Conservation (phyloP, 2,797 vertebrate species). For the Pseudochirops corinnae region DNA sequence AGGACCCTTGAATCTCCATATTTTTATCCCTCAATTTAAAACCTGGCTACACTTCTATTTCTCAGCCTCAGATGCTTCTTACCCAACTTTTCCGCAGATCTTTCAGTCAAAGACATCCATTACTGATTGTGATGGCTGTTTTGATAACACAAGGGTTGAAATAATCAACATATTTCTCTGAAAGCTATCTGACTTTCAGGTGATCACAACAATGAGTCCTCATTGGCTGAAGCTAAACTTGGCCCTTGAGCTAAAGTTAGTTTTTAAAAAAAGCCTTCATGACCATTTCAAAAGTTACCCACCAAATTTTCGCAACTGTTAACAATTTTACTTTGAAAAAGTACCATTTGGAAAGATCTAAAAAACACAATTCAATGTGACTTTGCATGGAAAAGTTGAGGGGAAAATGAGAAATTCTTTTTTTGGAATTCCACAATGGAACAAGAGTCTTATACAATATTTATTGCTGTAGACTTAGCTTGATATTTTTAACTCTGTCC, state of each 20-base stretch:
- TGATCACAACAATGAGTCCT: slow-evolving; percentile 60
- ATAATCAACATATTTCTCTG: slow-evolving; percentile 65
- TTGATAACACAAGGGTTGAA: slow-evolving; percentile 28
- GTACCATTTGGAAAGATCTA: slow-evolving; percentile 24
- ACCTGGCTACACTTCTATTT: slow-evolving; percentile 56
- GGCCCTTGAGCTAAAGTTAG: slow-evolving; percentile 50
- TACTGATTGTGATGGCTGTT: slow-evolving; percentile 57
- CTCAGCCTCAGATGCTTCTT: slow-evolving; percentile 44
- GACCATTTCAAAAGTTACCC: slow-evolving; percentile 40
- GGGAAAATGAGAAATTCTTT: slow-evolving; percentile 62
- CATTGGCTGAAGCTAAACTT: slow-evolving; percentile 48
- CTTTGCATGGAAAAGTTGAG: slow-evolving; percentile 51
- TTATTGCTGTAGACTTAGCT: slow-evolving; percentile 71
- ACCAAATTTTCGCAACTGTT: slow-evolving; percentile 42
- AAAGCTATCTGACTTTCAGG: slow-evolving; percentile 48
- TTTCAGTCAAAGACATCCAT: slow-evolving; percentile 41
- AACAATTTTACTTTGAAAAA: slow-evolving; percentile 55
- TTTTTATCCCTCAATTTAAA: slow-evolving; percentile 55
- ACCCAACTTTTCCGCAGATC: slow-evolving; percentile 44
- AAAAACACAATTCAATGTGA: slow-evolving; percentile 51
- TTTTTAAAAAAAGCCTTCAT: not conserved
- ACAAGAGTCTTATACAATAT: slow-evolving; percentile 67
- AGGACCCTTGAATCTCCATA: not conserved
- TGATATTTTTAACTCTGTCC: slow-evolving; percentile 75
- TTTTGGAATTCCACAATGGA: slow-evolving; percentile 60